Evolutionary conservation across 2,888 invertebrate species (phyloP).

Genomic region (Aromia moschata): DNA sequence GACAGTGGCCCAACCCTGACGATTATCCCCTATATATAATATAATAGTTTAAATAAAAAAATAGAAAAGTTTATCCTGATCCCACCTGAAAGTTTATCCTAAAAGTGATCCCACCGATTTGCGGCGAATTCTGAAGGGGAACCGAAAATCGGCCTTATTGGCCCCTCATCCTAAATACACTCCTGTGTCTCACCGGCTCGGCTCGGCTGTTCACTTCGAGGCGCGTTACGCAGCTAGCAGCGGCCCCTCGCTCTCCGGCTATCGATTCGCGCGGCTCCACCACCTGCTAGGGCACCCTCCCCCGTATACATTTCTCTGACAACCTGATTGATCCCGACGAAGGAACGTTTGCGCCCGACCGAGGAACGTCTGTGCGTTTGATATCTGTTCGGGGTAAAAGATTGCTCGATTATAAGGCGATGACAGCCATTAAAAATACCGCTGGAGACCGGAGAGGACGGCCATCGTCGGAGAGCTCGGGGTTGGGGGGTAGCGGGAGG

Average conservation of each 20-base stretch:
- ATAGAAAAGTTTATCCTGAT: no score
- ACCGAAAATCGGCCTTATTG: no score
- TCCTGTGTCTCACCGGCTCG: no score
- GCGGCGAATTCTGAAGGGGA: no score
- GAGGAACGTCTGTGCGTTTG: conserved; percentile 23
- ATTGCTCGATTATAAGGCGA: conserved; percentile 27
- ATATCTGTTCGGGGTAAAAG: conserved; percentile 27
- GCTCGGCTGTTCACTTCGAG: conserved; percentile 27
- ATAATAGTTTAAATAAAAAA: no score
- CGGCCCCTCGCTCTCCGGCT: conserved; percentile 16
- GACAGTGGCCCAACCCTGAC: no score
- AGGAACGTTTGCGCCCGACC: conserved; percentile 15
- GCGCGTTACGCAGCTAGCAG: no score
- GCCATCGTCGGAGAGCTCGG: background rate
- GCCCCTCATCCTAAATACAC: no score
- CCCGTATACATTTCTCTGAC: conserved; percentile 19
- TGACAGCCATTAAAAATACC: conserved; percentile 29
- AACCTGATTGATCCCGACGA: conserved; percentile 29
- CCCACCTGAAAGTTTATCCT: no score
- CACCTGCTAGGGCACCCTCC: conserved; percentile 13
- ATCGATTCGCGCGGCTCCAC: conserved; percentile 26
- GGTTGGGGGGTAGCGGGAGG: no score
- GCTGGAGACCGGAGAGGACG: conserved; percentile 12
- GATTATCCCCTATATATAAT: no score
- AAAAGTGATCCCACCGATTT: no score